A percentile compares a stretch with the other conserved stretches of the same genome.
Evolutionary conservation across 2,113 vertebrate genomes (phyloP).

Genomic region (Pardalotus punctatus): DNA sequence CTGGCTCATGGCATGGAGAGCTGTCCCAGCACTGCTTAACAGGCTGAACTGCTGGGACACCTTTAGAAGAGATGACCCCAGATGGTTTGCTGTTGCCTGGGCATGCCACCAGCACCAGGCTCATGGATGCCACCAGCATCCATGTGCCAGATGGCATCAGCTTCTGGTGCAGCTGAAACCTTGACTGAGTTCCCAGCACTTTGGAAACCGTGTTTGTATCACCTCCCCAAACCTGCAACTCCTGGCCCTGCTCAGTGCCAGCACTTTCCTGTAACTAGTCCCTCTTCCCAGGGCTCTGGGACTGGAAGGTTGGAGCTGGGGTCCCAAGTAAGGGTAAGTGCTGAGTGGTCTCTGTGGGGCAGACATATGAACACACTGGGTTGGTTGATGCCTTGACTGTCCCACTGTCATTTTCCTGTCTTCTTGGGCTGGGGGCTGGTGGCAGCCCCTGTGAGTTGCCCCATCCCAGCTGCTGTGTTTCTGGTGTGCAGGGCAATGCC

Average conservation of each 20-base stretch:
- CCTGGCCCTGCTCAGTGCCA: background rate
- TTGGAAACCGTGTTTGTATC: background rate
- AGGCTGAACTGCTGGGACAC: background rate
- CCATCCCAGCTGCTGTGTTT: background rate
- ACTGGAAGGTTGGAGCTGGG: background rate
- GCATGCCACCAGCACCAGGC: background rate
- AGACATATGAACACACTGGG: fast-evolving
- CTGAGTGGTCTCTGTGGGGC: background rate
- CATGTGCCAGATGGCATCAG: fast-evolving
- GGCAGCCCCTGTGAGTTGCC: background rate
- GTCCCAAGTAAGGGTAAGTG: background rate
- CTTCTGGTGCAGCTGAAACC: background rate
- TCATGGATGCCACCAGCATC: background rate
- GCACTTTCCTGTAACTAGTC: background rate
- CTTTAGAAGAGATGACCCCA: background rate
- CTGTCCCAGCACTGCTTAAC: background rate
- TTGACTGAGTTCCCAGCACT: background rate
- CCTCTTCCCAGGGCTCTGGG: background rate
- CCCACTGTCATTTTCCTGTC: background rate
- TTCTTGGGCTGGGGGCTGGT: background rate
- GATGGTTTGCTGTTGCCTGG: fast-evolving
- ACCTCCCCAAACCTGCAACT: background rate
- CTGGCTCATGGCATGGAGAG: background rate
- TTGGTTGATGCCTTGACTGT: background rate
- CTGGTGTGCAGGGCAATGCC: background rate